Evolutionary conservation across 2,797 vertebrate genomes (phyloP).

Genomic region (Bradypodion ventrale): DNA sequence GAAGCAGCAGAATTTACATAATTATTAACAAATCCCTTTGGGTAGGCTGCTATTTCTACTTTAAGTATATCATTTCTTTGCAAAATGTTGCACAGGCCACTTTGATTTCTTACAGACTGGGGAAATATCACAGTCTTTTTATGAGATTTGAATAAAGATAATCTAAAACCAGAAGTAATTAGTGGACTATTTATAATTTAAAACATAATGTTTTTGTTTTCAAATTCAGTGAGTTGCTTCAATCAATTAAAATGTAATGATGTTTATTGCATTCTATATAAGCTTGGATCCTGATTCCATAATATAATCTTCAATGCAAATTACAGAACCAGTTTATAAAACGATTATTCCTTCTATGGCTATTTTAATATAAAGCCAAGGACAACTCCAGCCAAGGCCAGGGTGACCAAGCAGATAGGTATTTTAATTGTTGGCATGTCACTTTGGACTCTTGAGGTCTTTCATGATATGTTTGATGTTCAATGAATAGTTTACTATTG

Average conservation of each 20-base stretch:
- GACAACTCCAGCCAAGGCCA: fast-evolving
- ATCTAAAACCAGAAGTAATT: conserved; percentile 60
- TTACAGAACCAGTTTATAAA: background rate
- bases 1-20: conserved; percentile 53
- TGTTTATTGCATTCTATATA: conserved; percentile 28
- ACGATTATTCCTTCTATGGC: background rate
- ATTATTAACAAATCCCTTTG: conserved; percentile 59
- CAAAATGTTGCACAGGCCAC: conserved; percentile 31
- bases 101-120: conserved; percentile 48
- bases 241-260: conserved; percentile 37
- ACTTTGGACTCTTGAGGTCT: no score
- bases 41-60: conserved; percentile 21
- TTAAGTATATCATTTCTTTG: conserved; percentile 43
- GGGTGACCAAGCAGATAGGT: background rate
- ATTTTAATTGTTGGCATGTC: background rate
- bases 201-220: conserved; percentile 50
- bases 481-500: no score
- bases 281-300: conserved; percentile 22
- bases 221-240: background rate
- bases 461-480: no score
- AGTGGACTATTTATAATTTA: conserved; percentile 55
- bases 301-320: background rate
- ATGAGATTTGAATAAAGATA: conserved; percentile 46
- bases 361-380: background rate
- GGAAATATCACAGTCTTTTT: conserved; percentile 51